Base-by-base conservation (phyloP, 2,797 vertebrate genomes). In the Micropoecilia bifurca region DNA sequence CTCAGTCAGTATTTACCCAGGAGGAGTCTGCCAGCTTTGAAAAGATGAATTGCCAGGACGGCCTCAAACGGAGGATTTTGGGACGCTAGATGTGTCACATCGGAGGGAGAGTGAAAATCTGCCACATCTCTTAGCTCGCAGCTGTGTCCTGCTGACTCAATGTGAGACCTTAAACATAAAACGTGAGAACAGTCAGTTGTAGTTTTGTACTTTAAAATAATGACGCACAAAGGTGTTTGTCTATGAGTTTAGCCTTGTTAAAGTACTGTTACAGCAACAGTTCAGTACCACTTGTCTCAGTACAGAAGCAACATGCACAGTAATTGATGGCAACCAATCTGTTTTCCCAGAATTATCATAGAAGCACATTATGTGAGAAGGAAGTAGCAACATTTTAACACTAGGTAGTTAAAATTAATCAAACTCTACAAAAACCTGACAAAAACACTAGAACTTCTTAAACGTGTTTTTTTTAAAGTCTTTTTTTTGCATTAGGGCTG, bases 31-130 rank as follows among this genome's bases (percentile, higher is more conserved):
- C 97, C 98, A 77, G 92, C 97, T 95, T 96, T 96, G 71, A 96
- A 98, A 25, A 99, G 95, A 80, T 99, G 98, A 81, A 99, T 97
- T 14, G 96, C 97, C 87, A 99, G 82, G 0, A 95, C 97, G 3
- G 93, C 97, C 41, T 98, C 94, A 74, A 96, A 93, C 3, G 81
- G 74, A 55, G 94, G 92, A 80, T 93, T 91, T 1, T 85, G 82
- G 20, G 50, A 90, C 22, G 95, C 85, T 18, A 98, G 91, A 9
- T 83, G 18, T 8, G 94, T 90, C 45, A 98, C 89, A 45, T 97
- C 96, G 20, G 91, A 79, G 0, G 96, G 78, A 30, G 95, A 96
- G 45, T 93, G 90, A 73, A 96, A 96, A 57, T 95, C 92, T 73
- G 87, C 92, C 61, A 94, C 94, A 89, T 99, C 97, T 85, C 93